Base-by-base conservation (phyloP, 1,140 invertebrate species). In the Agrilus planipennis region DNA sequence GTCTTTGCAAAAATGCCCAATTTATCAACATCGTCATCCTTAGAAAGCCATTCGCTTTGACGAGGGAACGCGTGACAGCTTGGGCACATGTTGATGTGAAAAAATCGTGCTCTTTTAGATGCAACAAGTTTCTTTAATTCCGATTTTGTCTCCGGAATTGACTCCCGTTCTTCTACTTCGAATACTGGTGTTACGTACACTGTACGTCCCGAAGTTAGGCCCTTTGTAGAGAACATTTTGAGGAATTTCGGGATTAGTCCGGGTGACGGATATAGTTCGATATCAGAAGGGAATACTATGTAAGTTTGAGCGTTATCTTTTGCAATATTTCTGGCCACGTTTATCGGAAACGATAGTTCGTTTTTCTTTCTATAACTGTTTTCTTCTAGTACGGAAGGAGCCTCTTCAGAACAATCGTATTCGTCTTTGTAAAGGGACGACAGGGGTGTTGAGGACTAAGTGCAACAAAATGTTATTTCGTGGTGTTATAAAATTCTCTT, bases 51-150 rank as follows among this genome's bases (percentile, higher is more conserved):
- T 11, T 63, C 52, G n/a, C 60, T 52, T 4, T 51, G 46, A 47
- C 53, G 61, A 0, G 69, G 69, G 17, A 70, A 62, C n/a, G 52
- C 55, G 47, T 72, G 69, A 41, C 69, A 72, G 19, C 34, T 21
- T 9, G 84, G 14, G 62, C 70, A 72, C n/a, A 70, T 57, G 47
- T 59, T 64, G 15, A 62, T 55, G 50, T 72, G 70, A 49, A 72
- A 72, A 45, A 65, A 65, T 34, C 70, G 57, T 4, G 68, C 69
- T 34, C 57, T 47, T 18, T 55, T 48, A 5, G 54, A 43, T 11
- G 46, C 47, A 39, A 65, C 57, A 25, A 68, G 52, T n/a, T 56
- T 38, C 3, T 59, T 41, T 15, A 71, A 49, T 39, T 66, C 53
- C 9, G 51, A 52, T 39, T 52, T 63, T 27, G 32, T 53, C n/a